A percentile compares a stretch with the other conserved stretches of the same genome.
phyloP scores from a whole-genome alignment of 2,888 invertebrate genomes.

The Melolontha melolontha region DNA sequence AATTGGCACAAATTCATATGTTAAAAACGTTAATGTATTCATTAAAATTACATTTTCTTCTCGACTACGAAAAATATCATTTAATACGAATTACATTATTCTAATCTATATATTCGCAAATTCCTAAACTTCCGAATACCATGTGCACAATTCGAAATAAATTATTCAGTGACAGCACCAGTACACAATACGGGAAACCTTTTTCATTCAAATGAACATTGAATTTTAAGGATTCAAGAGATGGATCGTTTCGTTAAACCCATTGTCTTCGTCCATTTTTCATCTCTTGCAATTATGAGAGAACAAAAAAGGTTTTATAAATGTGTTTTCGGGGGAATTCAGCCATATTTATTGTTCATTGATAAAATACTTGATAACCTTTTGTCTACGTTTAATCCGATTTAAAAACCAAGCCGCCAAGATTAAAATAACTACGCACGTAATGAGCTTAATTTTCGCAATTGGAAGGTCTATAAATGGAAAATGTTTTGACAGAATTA shows the following conservation, averaged over 20 bases:
- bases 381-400: conserved; percentile 9
- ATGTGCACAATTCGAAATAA: conserved; percentile 26
- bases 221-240: conserved; percentile 12
- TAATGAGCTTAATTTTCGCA: too few species aligned
- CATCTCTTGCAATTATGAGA: conserved; percentile 17
- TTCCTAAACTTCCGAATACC: background rate
- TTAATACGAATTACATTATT: too few species aligned
- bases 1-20: too few species aligned
- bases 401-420: too few species aligned
- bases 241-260: conserved; percentile 26
- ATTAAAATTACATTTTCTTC: too few species aligned
- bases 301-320: conserved; percentile 24
- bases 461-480: too few species aligned
- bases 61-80: too few species aligned
- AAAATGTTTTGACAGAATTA: too few species aligned
- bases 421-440: too few species aligned
- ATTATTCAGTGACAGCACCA: conserved; percentile 17
- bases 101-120: background rate
- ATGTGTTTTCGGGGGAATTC: conserved; percentile 28
- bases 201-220: conserved; percentile 29
- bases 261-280: conserved; percentile 24
- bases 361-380: conserved; percentile 26
- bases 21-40: too few species aligned
- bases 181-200: conserved; percentile 11
- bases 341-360: conserved; percentile 23